Evolutionary conservation across 2,797 vertebrate genomes (phyloP).

Genomic region (Alectoris magna): DNA sequence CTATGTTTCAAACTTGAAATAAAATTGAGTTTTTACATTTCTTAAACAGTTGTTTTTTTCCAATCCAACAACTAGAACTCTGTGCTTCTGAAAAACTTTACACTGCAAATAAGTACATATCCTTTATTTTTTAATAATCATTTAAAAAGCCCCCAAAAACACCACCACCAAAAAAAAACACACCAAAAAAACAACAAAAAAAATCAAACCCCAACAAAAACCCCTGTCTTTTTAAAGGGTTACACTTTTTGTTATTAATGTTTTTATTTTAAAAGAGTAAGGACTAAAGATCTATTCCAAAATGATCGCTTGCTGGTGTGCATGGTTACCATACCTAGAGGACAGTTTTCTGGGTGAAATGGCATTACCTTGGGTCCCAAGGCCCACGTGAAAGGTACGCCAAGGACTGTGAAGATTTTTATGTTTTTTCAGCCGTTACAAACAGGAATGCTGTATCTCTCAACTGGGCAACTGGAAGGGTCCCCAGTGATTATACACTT

Average conservation of each 20-base stretch:
- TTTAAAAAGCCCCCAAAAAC: background rate
- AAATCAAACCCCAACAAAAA: background rate
- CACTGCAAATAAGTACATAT: constrained; percentile 12
- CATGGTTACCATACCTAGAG: constrained; percentile 48
- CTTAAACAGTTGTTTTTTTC: constrained; percentile 69
- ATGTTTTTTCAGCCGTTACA: constrained; percentile 36
- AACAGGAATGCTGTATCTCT: constrained; percentile 47
- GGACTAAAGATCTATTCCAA: constrained; percentile 22
- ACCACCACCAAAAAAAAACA: no score
- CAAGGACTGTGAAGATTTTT: constrained; percentile 49
- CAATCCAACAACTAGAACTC: constrained; percentile 46
- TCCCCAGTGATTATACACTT: constrained; percentile 23
- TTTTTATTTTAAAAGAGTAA: background rate
- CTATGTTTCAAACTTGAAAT: constrained; percentile 57
- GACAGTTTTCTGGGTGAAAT: constrained; percentile 67
- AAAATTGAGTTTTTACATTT: constrained; percentile 49
- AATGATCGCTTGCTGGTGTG: constrained; percentile 37
- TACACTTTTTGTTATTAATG: background rate
- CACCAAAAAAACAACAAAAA: no score
- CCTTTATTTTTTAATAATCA: constrained; percentile 46
- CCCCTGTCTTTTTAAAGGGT: background rate
- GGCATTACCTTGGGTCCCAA: constrained; percentile 43
- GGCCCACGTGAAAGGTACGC: constrained; percentile 37
- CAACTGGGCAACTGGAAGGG: background rate
- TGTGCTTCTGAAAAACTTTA: constrained; percentile 60